Percentiles rank a stretch among this genome's conserved stretches.
phyloP scores from a whole-genome alignment of 2,797 vertebrate genomes.

The Staurois parvus region DNA sequence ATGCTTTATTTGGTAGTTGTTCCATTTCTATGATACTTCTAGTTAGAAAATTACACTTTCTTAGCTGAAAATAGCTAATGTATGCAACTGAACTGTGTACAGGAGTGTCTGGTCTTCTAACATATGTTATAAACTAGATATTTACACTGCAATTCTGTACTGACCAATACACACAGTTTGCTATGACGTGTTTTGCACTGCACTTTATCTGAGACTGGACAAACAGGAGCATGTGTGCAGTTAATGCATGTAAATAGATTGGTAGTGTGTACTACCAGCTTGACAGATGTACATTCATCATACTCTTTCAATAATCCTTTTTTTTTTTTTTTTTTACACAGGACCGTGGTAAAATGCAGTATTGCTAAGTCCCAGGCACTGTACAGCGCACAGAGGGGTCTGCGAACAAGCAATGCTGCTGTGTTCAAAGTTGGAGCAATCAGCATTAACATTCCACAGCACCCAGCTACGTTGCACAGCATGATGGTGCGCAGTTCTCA shows the following conservation, averaged over 20 bases:
- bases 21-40: neutral
- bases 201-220: neutral
- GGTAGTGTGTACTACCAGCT: neutral
- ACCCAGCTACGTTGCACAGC: constrained; percentile 96
- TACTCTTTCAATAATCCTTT: neutral
- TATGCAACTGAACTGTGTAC: neutral
- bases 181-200: neutral
- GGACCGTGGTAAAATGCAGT: constrained; percentile 98
- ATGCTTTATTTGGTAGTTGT: neutral
- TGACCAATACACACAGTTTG: neutral
- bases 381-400: constrained; percentile 94
- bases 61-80: too few species aligned
- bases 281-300: neutral
- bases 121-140: too few species aligned
- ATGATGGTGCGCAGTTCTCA: constrained; percentile 99
- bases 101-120: neutral
- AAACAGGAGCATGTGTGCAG: constrained; percentile 21
- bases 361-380: constrained; percentile 98
- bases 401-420: constrained; percentile 94
- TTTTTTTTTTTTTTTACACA: constrained; percentile 67
- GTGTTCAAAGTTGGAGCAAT: constrained; percentile 96
- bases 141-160: neutral
- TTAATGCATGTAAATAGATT: constrained; percentile 12
- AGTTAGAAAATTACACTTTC: neutral
- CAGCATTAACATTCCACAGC: constrained; percentile 98